Evolutionary conservation across 2,113 vertebrate genomes (phyloP).

Genomic region (Istiophorus platypterus): DNA sequence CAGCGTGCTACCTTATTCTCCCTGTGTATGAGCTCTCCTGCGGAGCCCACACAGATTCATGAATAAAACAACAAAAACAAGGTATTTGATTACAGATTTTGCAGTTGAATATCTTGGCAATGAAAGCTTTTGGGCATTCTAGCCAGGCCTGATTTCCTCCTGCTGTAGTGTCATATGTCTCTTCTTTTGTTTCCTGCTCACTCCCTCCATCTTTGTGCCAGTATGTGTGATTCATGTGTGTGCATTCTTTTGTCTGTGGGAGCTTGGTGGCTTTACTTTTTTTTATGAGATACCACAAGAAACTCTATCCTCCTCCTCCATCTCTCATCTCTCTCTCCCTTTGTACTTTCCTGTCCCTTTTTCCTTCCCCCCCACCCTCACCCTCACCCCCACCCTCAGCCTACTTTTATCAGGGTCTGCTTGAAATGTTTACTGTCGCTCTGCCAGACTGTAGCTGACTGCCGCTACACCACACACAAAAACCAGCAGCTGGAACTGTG

Average conservation of each 20-base stretch:
- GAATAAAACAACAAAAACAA: slow-evolving; percentile 6
- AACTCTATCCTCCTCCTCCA: neutral
- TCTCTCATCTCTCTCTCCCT: neutral
- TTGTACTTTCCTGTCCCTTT: too few species aligned
- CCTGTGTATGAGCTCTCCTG: neutral
- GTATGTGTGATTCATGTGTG: neutral
- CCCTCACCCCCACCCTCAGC: neutral
- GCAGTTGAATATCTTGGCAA: neutral
- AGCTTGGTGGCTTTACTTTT: too few species aligned
- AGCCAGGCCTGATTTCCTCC: slow-evolving; percentile 15
- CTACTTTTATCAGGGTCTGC: slow-evolving; percentile 28
- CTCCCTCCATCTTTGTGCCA: neutral
- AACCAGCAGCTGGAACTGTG: neutral
- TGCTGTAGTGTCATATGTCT: slow-evolving; percentile 29
- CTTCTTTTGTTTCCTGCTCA: slow-evolving; percentile 6
- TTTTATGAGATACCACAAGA: slow-evolving; percentile 3
- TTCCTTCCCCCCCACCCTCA: neutral
- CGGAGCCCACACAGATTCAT: neutral
- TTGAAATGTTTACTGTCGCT: slow-evolving; percentile 37
- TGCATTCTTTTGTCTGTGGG: neutral
- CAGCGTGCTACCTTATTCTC: neutral
- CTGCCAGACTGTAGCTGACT: slow-evolving; percentile 11
- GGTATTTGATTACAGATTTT: slow-evolving; percentile 4
- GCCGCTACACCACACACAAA: neutral
- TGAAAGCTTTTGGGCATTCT: neutral